Conservation (phyloP, 2,113 vertebrate genomes). For the Etheostoma spectabile region DNA sequence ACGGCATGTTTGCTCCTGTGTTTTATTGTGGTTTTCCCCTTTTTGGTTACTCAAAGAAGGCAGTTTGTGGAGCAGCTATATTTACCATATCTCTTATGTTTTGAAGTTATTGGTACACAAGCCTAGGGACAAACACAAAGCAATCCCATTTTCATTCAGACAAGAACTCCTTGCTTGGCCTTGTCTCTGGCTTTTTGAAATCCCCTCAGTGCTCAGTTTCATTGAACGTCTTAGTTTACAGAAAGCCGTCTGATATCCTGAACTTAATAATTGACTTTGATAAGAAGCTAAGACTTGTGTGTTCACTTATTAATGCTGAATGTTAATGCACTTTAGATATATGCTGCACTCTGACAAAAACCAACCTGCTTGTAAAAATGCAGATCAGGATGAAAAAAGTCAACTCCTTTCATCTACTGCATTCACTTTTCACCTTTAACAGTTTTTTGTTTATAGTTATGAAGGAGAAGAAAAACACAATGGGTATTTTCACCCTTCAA, state of each 20-base stretch:
- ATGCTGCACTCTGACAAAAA: slow-evolving; percentile 6
- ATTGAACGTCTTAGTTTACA: slow-evolving; percentile 69
- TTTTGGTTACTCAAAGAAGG: slow-evolving; percentile 59
- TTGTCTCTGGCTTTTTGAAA: slow-evolving; percentile 74
- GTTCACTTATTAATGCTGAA: slow-evolving; percentile 53
- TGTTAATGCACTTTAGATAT: slow-evolving; percentile 37
- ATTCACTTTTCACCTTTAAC: neutral
- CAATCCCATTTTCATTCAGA: slow-evolving; percentile 78
- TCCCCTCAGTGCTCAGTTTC: slow-evolving; percentile 64
- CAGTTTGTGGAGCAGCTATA: slow-evolving; percentile 69
- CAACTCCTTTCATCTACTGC: neutral
- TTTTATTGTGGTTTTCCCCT: slow-evolving; percentile 48
- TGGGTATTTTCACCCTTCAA: neutral
- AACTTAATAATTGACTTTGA: slow-evolving; percentile 68
- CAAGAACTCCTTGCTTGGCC: slow-evolving; percentile 60
- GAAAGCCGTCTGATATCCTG: slow-evolving; percentile 46
- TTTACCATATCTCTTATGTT: slow-evolving; percentile 73
- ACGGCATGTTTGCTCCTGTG: slow-evolving; percentile 32
- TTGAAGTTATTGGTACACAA: slow-evolving; percentile 78
- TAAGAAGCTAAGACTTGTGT: slow-evolving; percentile 50
- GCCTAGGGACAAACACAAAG: slow-evolving; percentile 75
- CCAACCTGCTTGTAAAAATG: slow-evolving; percentile 22
- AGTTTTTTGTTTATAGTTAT: slow-evolving; percentile 11
- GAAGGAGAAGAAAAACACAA: neutral
- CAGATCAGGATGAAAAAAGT: neutral